Percentiles rank a stretch among this genome's conserved stretches.
These are phyloP conservation scores for Cliona cf. orientalis DNA, from an alignment of 37 sponge, comb jelly and placozoan genomes.

Conservation along the genomic window DNA sequence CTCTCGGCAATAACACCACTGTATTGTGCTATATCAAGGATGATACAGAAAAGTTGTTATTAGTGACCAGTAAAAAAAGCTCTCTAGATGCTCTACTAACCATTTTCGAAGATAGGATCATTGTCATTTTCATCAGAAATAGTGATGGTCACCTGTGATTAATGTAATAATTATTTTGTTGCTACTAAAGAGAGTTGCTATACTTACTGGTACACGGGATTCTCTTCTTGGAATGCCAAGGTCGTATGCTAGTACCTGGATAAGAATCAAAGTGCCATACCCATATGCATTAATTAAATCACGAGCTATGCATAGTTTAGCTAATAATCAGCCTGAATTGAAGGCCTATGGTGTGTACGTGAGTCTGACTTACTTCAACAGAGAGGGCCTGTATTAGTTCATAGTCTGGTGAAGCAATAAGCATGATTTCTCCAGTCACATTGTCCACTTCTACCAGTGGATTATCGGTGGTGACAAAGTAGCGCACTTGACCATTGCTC, in stretches of 20 bases:
- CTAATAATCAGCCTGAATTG: neutral
- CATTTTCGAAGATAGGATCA: constrained; percentile 18
- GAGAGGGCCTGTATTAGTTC: constrained; percentile 20
- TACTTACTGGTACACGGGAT: constrained; percentile 6
- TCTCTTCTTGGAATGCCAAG: neutral
- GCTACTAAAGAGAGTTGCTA: neutral
- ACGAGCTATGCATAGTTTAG: too few species aligned
- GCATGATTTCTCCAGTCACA: constrained; percentile 32
- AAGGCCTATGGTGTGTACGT: neutral
- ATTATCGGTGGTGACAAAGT: neutral
- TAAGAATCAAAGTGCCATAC: neutral
- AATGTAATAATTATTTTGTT: neutral
- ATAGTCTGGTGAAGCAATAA: constrained; percentile 41
- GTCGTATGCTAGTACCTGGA: constrained; percentile 15
- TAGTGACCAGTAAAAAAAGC: neutral
- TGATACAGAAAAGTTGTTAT: neutral
- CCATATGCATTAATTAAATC: too few species aligned
- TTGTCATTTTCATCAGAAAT: constrained; percentile 32
- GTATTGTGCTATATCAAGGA: constrained; percentile 1
- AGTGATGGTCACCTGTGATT: neutral
- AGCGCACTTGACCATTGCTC: constrained; percentile 3
- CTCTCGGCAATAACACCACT: constrained; percentile 3
- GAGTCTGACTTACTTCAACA: too few species aligned
- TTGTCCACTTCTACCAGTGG: constrained; percentile 22
- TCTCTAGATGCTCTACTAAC: neutral